Conservation (phyloP, 2,888 invertebrate genomes). For the Melieria omissa region DNA sequence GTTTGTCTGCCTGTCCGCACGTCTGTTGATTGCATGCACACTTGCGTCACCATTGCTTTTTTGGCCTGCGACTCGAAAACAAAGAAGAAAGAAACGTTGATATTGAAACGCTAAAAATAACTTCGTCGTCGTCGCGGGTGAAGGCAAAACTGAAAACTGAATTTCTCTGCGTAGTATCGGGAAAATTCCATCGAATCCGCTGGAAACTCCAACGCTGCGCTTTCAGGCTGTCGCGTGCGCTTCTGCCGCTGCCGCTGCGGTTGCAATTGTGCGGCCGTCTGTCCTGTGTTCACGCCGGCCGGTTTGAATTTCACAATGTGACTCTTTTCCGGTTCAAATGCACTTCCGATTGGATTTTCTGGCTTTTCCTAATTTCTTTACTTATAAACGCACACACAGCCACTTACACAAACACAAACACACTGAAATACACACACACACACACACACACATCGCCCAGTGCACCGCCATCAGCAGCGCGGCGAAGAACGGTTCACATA, state of each 20-base stretch:
- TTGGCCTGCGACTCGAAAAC: neutral
- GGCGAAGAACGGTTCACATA: too few relatives aligned
- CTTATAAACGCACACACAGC: slow-evolving; percentile 33
- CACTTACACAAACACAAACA: slow-evolving; percentile 14
- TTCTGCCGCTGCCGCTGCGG: neutral
- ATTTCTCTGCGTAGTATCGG: slow-evolving; percentile 28
- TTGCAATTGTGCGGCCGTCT: slow-evolving; percentile 1
- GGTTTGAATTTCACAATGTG: slow-evolving; percentile 48
- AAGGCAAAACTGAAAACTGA: slow-evolving; percentile 9
- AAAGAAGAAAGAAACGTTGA: neutral
- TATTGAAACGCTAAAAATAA: slow-evolving; percentile 37
- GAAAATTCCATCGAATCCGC: slow-evolving; percentile 34
- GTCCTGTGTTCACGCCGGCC: slow-evolving; percentile 34
- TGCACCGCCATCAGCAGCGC: too few relatives aligned
- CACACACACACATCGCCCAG: neutral
- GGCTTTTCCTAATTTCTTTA: slow-evolving; percentile 36
- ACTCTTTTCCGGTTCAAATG: slow-evolving; percentile 24
- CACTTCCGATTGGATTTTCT: slow-evolving; percentile 42
- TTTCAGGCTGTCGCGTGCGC: neutral
- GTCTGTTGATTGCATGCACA: slow-evolving; percentile 5
- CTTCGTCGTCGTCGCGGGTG: neutral
- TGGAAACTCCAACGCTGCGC: slow-evolving; percentile 7
- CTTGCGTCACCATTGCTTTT: slow-evolving; percentile 29
- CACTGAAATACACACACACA: slow-evolving; percentile 4
- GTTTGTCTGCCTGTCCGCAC: neutral